Evolutionary conservation across 23 tunicate species (phyloP).

Genomic region (Trididemnum nubilum): DNA sequence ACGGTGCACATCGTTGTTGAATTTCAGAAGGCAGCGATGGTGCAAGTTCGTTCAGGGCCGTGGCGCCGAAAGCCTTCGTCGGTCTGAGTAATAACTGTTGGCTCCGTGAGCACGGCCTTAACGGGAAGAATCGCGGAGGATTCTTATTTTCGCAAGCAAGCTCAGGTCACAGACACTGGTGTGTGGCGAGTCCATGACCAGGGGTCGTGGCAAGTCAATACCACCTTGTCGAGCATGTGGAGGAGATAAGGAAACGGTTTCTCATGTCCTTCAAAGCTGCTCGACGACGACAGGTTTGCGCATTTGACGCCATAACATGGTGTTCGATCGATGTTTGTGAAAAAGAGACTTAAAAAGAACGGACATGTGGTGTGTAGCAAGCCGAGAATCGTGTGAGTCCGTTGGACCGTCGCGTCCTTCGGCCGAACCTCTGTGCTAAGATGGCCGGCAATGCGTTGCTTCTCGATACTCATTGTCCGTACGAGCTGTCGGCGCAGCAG

Average conservation of each 20-base stretch:
- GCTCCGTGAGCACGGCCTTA: not conserved
- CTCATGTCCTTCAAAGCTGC: not conserved
- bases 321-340: not conserved
- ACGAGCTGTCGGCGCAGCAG: not conserved
- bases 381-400: not conserved
- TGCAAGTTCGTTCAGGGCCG: not conserved
- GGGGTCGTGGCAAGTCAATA: conserved; percentile 6
- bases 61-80: not conserved
- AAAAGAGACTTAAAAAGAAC: not conserved
- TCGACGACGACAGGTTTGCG: not conserved
- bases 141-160: not conserved
- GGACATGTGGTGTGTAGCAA: not conserved
- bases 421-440: conserved; percentile 1
- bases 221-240: conserved; percentile 14
- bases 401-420: not conserved
- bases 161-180: not conserved
- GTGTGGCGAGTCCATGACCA: not conserved
- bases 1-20: not conserved
- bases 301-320: not conserved
- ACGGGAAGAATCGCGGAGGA: not conserved
- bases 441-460: not conserved
- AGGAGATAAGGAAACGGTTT: not conserved
- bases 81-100: conserved; percentile 8
- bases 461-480: not conserved
- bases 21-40: not conserved